These are phyloP conservation scores for Drosophila pseudotalamancana DNA, from an alignment of 2,888 invertebrate species.

Conservation along the genomic window DNA sequence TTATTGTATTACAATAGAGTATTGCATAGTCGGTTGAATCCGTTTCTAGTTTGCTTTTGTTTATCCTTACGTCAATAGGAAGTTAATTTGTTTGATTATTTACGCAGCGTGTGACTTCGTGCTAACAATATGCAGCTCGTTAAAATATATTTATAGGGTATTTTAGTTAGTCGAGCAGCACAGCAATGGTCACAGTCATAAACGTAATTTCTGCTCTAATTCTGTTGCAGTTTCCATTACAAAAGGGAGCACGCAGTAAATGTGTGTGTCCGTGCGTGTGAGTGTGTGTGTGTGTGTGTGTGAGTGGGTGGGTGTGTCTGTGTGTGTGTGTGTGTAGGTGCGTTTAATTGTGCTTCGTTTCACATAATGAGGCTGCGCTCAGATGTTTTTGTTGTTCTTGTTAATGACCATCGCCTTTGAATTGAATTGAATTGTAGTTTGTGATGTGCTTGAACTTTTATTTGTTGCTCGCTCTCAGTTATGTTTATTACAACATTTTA, in stretches of 20 bases:
- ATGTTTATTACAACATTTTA: conserved; percentile 36
- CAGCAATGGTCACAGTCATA: conserved; percentile 44
- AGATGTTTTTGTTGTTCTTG: conserved; percentile 22
- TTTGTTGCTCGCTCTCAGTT: conserved; percentile 13
- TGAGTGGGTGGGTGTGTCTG: background rate
- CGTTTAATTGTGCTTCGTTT: conserved; percentile 48
- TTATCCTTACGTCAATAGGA: background rate
- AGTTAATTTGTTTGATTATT: background rate
- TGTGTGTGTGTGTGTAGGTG: conserved; percentile 4
- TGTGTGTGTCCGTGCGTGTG: conserved; percentile 28
- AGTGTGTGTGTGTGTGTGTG: too few species aligned
- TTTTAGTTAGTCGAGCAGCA: conserved; percentile 18
- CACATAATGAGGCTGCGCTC: conserved; percentile 19
- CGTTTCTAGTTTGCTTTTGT: too few species aligned
- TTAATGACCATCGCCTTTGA: conserved; percentile 30
- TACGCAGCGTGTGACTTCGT: background rate
- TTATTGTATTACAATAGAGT: too few species aligned
- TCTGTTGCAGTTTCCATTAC: conserved; percentile 53
- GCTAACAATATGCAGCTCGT: background rate
- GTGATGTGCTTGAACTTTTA: conserved; percentile 25
- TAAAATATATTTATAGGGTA: conserved; percentile 32
- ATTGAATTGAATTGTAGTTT: conserved; percentile 8
- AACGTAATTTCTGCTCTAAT: conserved; percentile 70
- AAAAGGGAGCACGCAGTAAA: conserved; percentile 41
- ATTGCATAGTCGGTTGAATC: too few species aligned